Conservation (phyloP, 2,797 vertebrate species). For the Spheniscus humboldti region DNA sequence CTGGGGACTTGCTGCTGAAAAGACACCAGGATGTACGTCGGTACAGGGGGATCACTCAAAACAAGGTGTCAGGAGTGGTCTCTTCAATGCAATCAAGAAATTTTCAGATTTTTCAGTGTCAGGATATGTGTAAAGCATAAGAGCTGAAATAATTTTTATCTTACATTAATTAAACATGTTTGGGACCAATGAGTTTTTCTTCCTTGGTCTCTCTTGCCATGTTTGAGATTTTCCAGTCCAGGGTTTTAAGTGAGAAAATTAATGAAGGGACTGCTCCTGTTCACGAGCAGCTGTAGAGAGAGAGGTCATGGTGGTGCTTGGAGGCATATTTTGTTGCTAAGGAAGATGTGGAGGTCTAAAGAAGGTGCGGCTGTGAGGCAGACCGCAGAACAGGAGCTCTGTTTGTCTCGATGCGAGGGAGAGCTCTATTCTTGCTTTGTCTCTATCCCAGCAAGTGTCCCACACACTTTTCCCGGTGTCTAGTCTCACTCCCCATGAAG, state of each 20-base stretch:
- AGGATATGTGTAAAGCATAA: neutral
- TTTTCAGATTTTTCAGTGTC: neutral
- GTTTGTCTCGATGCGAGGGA: neutral
- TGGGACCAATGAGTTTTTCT: neutral
- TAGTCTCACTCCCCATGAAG: slow-evolving; percentile 48
- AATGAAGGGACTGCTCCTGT: neutral
- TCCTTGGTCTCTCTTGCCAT: neutral
- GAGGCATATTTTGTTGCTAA: slow-evolving; percentile 26
- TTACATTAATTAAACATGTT: neutral
- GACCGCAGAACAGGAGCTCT: neutral
- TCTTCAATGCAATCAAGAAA: neutral
- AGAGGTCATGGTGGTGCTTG: neutral
- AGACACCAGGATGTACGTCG: neutral
- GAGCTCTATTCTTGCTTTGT: slow-evolving; percentile 44
- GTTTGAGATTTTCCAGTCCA: neutral
- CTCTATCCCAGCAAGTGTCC: slow-evolving; percentile 34
- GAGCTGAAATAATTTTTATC: neutral
- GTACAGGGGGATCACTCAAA: neutral
- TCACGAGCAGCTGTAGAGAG: neutral
- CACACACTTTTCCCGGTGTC: neutral
- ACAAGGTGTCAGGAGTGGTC: neutral
- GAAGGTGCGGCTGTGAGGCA: neutral
- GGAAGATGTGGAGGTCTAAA: neutral
- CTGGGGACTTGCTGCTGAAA: neutral
- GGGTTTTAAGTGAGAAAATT: neutral